These are phyloP conservation scores for Drosophila mauritiana DNA, from an alignment of 1,140 invertebrate species.

Conservation along the genomic window DNA sequence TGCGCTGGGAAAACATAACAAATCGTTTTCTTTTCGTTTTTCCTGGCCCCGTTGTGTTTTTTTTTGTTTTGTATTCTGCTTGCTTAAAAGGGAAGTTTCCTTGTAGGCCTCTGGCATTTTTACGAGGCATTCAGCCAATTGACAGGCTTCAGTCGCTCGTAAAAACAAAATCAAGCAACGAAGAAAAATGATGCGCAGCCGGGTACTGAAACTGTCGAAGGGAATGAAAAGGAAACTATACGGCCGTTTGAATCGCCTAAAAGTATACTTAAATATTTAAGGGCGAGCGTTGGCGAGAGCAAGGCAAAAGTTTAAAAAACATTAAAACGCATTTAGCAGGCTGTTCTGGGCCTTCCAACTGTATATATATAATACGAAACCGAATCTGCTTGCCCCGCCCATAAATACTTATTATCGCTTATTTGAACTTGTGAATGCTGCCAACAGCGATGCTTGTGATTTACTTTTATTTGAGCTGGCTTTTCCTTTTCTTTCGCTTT, in stretches of 20 bases:
- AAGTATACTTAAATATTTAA: slow-evolving; percentile 80
- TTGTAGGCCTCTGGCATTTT: slow-evolving; percentile 77
- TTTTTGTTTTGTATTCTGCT: too few relatives aligned
- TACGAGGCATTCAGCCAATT: slow-evolving; percentile 84
- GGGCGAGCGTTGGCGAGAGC: slow-evolving; percentile 4
- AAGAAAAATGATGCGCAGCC: slow-evolving; percentile 80
- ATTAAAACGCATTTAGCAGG: slow-evolving; percentile 80
- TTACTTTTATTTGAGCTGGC: slow-evolving; percentile 66
- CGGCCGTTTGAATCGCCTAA: slow-evolving; percentile 53
- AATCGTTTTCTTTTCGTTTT: slow-evolving; percentile 67
- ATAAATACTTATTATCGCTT: slow-evolving; percentile 84
- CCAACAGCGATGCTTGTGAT: slow-evolving; percentile 56
- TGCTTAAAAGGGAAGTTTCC: slow-evolving; percentile 8
- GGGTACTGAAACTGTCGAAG: slow-evolving; percentile 49
- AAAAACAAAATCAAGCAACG: slow-evolving; percentile 75
- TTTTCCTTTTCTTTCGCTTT: slow-evolving; percentile 37
- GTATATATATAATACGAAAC: slow-evolving; percentile 16
- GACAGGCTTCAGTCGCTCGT: slow-evolving; percentile 83
- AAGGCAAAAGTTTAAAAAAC: slow-evolving; percentile 59
- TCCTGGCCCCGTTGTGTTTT: slow-evolving; percentile 27
- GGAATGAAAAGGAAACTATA: slow-evolving; percentile 35
- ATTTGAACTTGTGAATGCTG: slow-evolving; percentile 78
- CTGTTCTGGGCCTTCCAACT: slow-evolving; percentile 32
- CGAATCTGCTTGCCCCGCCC: slow-evolving; percentile 49
- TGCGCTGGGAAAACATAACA: slow-evolving; percentile 77